Conservation (phyloP, 2,888 invertebrate genomes). For the Apotomis capreana region DNA sequence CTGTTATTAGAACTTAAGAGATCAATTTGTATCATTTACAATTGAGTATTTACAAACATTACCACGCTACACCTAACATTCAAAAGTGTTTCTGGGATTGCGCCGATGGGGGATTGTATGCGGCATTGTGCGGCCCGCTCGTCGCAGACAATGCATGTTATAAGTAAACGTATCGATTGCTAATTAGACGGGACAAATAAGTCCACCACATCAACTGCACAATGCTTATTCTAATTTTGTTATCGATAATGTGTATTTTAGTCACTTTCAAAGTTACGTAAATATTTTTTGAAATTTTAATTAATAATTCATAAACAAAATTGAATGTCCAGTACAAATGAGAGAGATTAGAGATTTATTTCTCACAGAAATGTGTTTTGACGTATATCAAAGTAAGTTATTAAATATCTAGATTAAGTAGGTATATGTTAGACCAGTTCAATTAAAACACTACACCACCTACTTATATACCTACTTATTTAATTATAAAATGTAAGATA, state of each 20-base stretch:
- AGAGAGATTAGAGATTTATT: too few species aligned
- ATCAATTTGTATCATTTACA: constrained; percentile 21
- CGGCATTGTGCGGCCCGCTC: constrained; percentile 53
- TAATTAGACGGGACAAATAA: constrained; percentile 17
- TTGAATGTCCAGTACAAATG: too few species aligned
- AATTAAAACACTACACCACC: too few species aligned
- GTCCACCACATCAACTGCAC: constrained; percentile 43
- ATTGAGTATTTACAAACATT: constrained; percentile 52
- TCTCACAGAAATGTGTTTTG: too few species aligned
- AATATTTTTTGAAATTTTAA: too few species aligned
- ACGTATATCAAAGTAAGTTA: too few species aligned
- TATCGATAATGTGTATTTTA: background rate
- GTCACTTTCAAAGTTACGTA: too few species aligned
- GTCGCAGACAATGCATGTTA: constrained; percentile 65
- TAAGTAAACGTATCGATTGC: constrained; percentile 46
- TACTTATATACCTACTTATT: too few species aligned
- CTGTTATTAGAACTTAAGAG: background rate
- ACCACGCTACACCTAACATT: constrained; percentile 49
- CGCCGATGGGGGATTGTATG: constrained; percentile 59
- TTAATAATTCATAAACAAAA: too few species aligned
- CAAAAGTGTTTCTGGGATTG: constrained; percentile 56
- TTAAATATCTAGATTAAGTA: too few species aligned
- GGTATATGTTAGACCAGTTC: too few species aligned
- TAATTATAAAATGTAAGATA: too few species aligned
- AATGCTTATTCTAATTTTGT: background rate